Base-by-base conservation (phyloP, 2,888 invertebrate species). In the Machimus atricapillus region DNA sequence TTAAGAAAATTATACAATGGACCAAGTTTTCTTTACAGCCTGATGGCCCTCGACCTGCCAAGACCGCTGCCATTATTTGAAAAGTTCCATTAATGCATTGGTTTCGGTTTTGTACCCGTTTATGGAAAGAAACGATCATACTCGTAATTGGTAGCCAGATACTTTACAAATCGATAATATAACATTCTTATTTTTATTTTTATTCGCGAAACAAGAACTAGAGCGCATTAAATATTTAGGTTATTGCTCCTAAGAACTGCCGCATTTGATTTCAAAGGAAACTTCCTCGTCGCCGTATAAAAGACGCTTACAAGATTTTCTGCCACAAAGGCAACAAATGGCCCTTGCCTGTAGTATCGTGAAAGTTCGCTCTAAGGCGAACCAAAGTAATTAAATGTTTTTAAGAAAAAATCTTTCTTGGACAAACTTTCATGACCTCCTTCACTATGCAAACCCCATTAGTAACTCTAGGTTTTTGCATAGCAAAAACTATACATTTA, bases 1-100 rank as follows among this genome's bases (percentile, higher is more conserved):
- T 79, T 79, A 79, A 79, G 52, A 27, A 79, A 46, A 79, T 79
- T 79, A 52, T 79, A 79, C 79, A 79, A 52, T 40, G 46, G 79
- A 52, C 79, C 52, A 79, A 52, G 79, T 79, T 79, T 79, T 79
- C 79, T 79, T 79, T 79, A 79, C 79, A 79, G 31, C 52, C 52
- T 52, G 79, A 79, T 79, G 79, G 52, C 31, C 52, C 79, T 52
- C 79, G 31, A 79, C 79, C 79, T 79, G 79, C 27, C 78, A 31
- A 79, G 31, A 79, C 79, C 79, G 52, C 79, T 31, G 79, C 27
- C 56, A 52, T 79, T 79, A 79, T 46, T 52, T 52, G 52, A 79
- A 79, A 79, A 52, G 7, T 79, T 79, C 52, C 52, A 27, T 52
- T 79, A 79, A 52, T 79, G 31, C 52, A 78, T 40, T 52, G 52